phyloP scores from a whole-genome alignment of 2,888 invertebrate genomes.

The Penaeus monodon region DNA sequence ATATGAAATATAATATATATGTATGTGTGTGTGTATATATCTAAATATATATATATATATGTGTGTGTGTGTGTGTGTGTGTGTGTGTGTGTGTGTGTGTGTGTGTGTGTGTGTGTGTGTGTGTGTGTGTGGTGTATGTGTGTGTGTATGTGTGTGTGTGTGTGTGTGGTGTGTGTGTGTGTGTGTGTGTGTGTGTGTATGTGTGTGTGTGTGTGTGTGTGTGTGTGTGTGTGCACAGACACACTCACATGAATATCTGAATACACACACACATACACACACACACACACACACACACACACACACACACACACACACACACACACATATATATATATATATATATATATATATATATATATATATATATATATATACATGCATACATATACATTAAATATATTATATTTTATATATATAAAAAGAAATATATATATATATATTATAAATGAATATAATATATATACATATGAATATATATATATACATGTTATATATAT shows the following conservation, averaged over 20 bases:
- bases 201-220: too few species aligned
- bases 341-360: background rate
- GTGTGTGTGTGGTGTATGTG: too few species aligned
- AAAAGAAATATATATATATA: background rate
- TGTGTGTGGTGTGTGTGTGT: too few species aligned
- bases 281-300: too few species aligned
- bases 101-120: background rate
- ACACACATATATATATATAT: background rate
- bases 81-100: conserved; percentile 16
- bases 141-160: too few species aligned
- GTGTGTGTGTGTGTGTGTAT: too few species aligned
- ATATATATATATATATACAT: background rate
- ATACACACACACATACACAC: too few species aligned
- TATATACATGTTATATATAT: too few species aligned
- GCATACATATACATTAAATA: too few species aligned
- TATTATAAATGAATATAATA: background rate
- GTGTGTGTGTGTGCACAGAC: too few species aligned
- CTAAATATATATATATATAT: background rate
- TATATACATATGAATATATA: too few species aligned
- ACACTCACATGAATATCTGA: too few species aligned
- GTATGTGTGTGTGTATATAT: background rate
- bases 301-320: background rate
- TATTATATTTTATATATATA: background rate
- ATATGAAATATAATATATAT: background rate
- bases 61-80: conserved; percentile 14